Base-by-base conservation (phyloP, 2,888 invertebrate genomes). In the Cloeon dipterum region DNA sequence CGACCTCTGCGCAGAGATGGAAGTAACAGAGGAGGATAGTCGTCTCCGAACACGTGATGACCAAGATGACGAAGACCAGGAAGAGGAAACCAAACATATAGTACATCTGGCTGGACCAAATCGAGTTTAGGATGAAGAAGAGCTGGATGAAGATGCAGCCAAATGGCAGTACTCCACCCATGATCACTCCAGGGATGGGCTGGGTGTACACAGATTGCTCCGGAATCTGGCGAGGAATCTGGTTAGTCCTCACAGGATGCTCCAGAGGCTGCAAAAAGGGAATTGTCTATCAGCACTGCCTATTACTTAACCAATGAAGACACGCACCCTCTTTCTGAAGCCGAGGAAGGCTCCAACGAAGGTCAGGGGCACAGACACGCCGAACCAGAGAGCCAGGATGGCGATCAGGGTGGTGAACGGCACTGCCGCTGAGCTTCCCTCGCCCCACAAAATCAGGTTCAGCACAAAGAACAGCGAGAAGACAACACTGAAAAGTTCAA, bases 41-140 rank as follows among this genome's bases (percentile, higher is more conserved):
- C n/a, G 96, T 94, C 64, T 96, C 94, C 4, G 94, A 93, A 60
- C 96, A 98, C 1, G 96, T 98, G 52, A 98, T 88, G 46, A 96
- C 77, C 45, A 98, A 69, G 52, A 98, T 98, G 49, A 93, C 67
- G 58, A 94, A 98, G 37, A 98, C 96, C 47, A 98, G 70, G 61
- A 96, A 91, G 45, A 99, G 67, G 62, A 98, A 96, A 44, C 98
- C 96, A 55, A 86, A 98, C 96, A 98, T 98, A 69, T 98, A 98
- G 62, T 98, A 98, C 68, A 89, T 91, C 64, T 96, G 89, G 57
- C 68, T 72, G 18, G 74, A 70, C 96, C 98, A 98, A 41, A 98
- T 77, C 40, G 93, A 93, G 63, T 93, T 98, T 42, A 98, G 69
- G 46, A 98, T 98, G 59, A 98, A 98, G 68, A 96, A 98, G 19